Evolutionary conservation across 2,888 invertebrate genomes (phyloP), one percentile per base, ranked within the genome.

Genomic region (Diarsia rubi): DNA sequence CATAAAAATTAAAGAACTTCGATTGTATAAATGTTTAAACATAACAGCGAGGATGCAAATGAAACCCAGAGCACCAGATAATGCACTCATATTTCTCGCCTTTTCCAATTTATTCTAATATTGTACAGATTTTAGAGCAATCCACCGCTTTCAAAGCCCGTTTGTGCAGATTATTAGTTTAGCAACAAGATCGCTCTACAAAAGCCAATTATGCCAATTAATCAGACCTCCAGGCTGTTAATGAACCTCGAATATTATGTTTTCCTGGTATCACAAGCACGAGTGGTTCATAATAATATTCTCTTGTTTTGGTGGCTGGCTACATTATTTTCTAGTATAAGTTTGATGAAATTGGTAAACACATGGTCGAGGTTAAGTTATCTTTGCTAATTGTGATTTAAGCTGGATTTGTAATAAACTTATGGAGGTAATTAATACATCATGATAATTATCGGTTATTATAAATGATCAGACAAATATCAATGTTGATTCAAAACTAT

Each of bases 161-260:
- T 68, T 63, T 31, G 42, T 24, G 42, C 5, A 62, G 70, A 68
- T 68, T 63, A 77, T 66, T 66, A 47, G 44, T 63, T 62, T 49
- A 63, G 45, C 24, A 79, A 12, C 45, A 59, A 66, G 54, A 64
- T 73, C 27, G 47, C 1, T 12, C 52, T 59, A 24, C 45, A 49
- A 52, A 73, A 65, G 27, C 62, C 66, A 75, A 79, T 82, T 75
- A 76, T 37, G 31, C 65, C 19, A 52, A 42, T 5, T 75, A 52
- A 82, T 75, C n/a, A 65, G 31, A 45, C 19, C 54, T 47, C 12
- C 2, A 45, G 47, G 60, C 65, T n/a, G 24, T 12, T 73, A 73
- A 70, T 73, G 63, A 70, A 68, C n/a, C 14, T 67, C 19, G 52
- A 63, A 63, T 42, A 44, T 63, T 62, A 66, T 66, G 31, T 52